Evolutionary conservation across 2,888 invertebrate genomes (phyloP), one percentile per base, ranked within the genome.

Genomic region (Drosophila rubida): DNA sequence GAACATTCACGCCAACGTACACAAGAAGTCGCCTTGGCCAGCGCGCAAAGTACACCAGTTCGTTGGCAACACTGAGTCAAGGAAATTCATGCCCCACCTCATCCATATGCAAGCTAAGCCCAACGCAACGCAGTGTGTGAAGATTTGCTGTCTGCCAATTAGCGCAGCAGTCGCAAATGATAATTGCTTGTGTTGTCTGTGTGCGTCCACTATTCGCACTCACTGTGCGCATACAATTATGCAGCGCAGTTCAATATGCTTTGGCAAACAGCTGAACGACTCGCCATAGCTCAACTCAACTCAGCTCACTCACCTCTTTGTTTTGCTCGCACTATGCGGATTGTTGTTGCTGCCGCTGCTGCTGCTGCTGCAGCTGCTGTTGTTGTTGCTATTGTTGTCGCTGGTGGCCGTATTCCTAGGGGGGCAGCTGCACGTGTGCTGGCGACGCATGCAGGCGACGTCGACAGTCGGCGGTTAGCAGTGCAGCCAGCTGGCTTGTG

Each of bases 301-400:
- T 14, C 7, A 14, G 14, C 35, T 37, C 35, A 37, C 86, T 82
- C 67, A 82, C 82, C 82, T 87, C 70, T 77, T 78, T 72, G 72
- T 72, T 72, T 78, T 64, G 57, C 60, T 59, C 70, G 69, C 72
- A 61, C 63, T 60, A 25, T 65, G 81, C 71, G 81, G 67, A 77
- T 87, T 66, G 72, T 84, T 69, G 69, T 64, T 37, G 54, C 41
- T 57, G 51, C 25, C 39, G 46, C 19, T 51, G 61, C 5, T 16
- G 53, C 11, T 48, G 61, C 23, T 22, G 35, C 14, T 53, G 50
- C 27, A 49, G 57, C 37, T 39, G 57, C 9, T 9, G 32, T 41
- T 48, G 61, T 7, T 49, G 54, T 35, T 53, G 54, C 35, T 57
- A 22, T 32, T 63, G 30, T 22, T 60, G 61, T 46, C 16, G 37